Percentiles rank a stretch among this genome's conserved stretches.
These are phyloP conservation scores for Tortricodes alternella DNA, from an alignment of 2,888 invertebrate genomes.

Conservation along the genomic window DNA sequence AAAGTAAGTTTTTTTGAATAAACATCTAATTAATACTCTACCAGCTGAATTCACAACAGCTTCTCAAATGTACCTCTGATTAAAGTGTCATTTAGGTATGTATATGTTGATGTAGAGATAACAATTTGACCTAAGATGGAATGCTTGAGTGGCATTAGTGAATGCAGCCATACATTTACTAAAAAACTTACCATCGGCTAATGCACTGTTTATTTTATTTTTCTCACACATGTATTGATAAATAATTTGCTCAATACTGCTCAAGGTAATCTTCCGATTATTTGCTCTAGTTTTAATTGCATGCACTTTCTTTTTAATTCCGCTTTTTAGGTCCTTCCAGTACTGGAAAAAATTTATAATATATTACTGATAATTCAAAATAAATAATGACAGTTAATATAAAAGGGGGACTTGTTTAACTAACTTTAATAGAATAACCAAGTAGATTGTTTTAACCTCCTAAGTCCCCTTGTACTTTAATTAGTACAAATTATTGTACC, in stretches of 20 bases:
- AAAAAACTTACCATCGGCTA: not conserved
- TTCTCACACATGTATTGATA: not conserved
- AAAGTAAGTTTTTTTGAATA: too few species aligned
- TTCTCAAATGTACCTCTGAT: too few species aligned
- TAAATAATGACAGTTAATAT: too few species aligned
- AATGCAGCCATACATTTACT: not conserved
- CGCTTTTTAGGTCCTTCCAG: conserved; percentile 23
- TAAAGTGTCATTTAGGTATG: too few species aligned
- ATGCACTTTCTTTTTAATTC: conserved; percentile 13
- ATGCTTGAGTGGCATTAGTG: not conserved
- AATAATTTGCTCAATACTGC: conserved; percentile 5
- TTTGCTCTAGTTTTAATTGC: not conserved
- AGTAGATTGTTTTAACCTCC: too few species aligned
- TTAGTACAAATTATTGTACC: not conserved
- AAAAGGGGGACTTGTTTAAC: too few species aligned
- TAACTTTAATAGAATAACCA: too few species aligned
- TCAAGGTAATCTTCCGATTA: not conserved
- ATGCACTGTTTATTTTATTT: not conserved
- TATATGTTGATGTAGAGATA: not conserved
- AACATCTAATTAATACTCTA: too few species aligned
- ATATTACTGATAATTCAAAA: not conserved
- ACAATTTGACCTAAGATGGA: not conserved
- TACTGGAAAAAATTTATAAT: conserved; percentile 5
- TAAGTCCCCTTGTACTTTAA: too few species aligned
- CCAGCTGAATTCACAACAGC: too few species aligned